Base-by-base conservation (phyloP, 2,888 invertebrate species). In the Lycophotia porphyrea region DNA sequence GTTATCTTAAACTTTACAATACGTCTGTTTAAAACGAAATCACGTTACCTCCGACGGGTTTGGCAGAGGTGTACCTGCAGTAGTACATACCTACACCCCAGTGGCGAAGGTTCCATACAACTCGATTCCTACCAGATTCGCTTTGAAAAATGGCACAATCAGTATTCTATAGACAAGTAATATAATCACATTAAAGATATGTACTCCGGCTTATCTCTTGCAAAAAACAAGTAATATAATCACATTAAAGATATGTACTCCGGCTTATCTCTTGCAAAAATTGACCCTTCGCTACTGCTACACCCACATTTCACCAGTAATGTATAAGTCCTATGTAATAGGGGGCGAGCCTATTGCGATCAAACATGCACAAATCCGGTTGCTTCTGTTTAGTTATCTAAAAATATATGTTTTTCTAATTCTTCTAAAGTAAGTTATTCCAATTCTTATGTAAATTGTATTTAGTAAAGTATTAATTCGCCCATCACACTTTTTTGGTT, bases 401-500 rank as follows among this genome's bases (percentile, higher is more conserved):
- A 58, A 78, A 65, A 73, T 71, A 24, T 77, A 8, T 13, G 5
- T 42, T 21, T 39, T 49, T 36, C 9, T n/a, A n/a, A 49, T 44
- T 44, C 8, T 58, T 58, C 36, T 5, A 8, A n/a, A 60, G 24
- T 27, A 24, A 65, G 3, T 63, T 52, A 34, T 24, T 21, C 31
- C 27, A 15, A 77, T 70, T 9, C 34, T 36, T 49, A 27, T 61
- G 71, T 58, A 24, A 71, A 60, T 66, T 55, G 36, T 31, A 1
- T 15, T 47, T 44, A 36, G 39, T 71, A n/a, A 39, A 36, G 13
- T 36, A n/a, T 24, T 73, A 64, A 84, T 74, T 65, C 34, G 47
- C 0, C 15, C 18, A 63, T 74, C 65, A 74, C 85, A 77, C 34
- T 66, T 2, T 36, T 61, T 55, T 42, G 15, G 27, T 70, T 68